phyloP scores from a whole-genome alignment of 1,140 invertebrate species.

The Aphidius ervi region DNA sequence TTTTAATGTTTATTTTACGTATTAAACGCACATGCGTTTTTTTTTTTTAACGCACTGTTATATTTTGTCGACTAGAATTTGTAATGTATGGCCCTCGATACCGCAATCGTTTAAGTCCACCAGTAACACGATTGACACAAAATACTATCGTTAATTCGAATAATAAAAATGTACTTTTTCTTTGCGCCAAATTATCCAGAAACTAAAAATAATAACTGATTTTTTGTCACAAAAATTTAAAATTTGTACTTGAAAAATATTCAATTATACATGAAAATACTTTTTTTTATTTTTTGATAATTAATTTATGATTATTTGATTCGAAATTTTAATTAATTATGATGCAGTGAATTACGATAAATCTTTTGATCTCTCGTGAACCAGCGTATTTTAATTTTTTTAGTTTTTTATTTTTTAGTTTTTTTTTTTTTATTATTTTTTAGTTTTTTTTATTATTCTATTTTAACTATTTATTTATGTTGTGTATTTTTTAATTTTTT shows the following conservation, averaged over 20 bases:
- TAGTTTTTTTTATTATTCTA: conserved; percentile 4
- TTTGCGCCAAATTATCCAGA: too few relatives aligned
- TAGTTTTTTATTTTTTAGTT: conserved; percentile 11
- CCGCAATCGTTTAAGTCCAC: conserved; percentile 37
- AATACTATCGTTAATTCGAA: not conserved
- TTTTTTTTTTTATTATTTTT: conserved; percentile 16
- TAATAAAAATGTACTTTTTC: too few relatives aligned
- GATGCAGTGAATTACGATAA: not conserved
- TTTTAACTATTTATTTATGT: conserved; percentile 15
- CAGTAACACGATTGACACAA: conserved; percentile 25
- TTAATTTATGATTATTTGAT: too few relatives aligned
- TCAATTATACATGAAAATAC: too few relatives aligned
- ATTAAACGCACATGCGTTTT: too few relatives aligned
- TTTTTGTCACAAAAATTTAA: too few relatives aligned
- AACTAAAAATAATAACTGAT: too few relatives aligned
- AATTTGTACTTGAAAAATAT: too few relatives aligned
- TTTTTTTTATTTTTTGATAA: too few relatives aligned
- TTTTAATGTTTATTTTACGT: conserved; percentile 29
- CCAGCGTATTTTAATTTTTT: conserved; percentile 16
- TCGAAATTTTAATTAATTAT: not conserved
- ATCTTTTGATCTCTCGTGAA: conserved; percentile 7
- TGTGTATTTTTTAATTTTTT: conserved; percentile 10
- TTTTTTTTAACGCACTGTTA: conserved; percentile 34
- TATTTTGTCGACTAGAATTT: conserved; percentile 54
- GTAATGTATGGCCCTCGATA: conserved; percentile 48